These are phyloP conservation scores for Motacilla tschutschensis DNA, from an alignment of 2,113 vertebrate species.

Conservation along the genomic window DNA sequence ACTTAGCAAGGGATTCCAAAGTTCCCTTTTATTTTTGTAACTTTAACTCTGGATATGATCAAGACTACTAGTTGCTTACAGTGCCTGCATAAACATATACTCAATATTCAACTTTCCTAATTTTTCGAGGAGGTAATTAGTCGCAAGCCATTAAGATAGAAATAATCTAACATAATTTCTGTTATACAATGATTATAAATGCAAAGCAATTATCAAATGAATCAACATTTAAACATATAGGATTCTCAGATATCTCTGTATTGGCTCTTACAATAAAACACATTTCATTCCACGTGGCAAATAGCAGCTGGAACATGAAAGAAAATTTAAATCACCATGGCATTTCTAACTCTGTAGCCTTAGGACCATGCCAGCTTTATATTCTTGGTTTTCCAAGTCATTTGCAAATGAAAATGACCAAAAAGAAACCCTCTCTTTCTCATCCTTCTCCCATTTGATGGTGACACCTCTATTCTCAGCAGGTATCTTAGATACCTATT, in stretches of 20 bases:
- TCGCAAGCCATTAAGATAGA: background rate
- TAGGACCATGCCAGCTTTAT: background rate
- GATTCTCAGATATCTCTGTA: background rate
- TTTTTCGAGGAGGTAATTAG: background rate
- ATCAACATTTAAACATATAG: background rate
- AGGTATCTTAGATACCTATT: background rate
- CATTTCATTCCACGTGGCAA: background rate
- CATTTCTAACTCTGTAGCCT: background rate
- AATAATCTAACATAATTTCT: background rate
- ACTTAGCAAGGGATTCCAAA: background rate
- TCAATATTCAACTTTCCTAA: background rate
- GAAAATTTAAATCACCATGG: background rate
- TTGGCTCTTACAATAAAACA: background rate
- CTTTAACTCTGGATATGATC: background rate
- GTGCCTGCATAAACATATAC: background rate
- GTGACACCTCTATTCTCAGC: background rate
- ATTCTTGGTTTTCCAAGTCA: background rate
- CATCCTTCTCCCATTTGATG: background rate
- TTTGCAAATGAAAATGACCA: background rate
- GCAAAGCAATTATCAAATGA: background rate
- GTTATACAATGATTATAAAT: background rate
- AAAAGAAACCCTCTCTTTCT: background rate
- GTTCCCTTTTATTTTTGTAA: background rate
- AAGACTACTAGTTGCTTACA: background rate
- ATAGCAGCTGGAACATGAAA: background rate